Evolutionary conservation across 1,140 invertebrate species (phyloP), one percentile per base, ranked within the genome.

Genomic region (Zaprionus gabonicus): DNA sequence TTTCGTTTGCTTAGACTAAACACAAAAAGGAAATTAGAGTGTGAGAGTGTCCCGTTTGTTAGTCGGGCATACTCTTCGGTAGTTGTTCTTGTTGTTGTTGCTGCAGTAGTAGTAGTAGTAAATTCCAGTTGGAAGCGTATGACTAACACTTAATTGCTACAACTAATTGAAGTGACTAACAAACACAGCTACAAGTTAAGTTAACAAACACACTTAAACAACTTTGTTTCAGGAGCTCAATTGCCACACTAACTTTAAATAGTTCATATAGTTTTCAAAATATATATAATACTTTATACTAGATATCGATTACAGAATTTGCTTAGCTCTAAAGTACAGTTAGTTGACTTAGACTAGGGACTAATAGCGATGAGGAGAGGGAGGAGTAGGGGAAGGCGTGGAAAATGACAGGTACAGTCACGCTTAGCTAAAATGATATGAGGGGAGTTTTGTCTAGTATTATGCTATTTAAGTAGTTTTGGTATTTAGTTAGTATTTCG

Each of bases 121-220:
- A 36, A 60, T 20, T 60, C 41, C 51, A 51, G 15, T 36, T 56
- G 34, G 44, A 56, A 56, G 51, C 44, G 17, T 65, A 34, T 55
- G 5, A 7, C 65, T 53, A 56, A 31, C 34, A 28, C 44, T 28
- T 58, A 59, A 31, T 20, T 9, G 25, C 53, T 55, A 15, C 36
- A 57, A 34, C 57, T 71, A 64, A 68, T 73, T 53, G 51, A 44
- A 76, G 46, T 72, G 73, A 70, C 68, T 81, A 85, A 66, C 51
- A 85, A 81, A 85, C 71, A 75, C 76, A 76, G 68, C 67, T 81
- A 53, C 56, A 62, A 34, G 56, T 41, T 66, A 71, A 34, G 31
- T 58, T 71, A 60, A 66, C 55, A 56, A 76, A 66, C 69, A 66
- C 63, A 65, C 36, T 36, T 56, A 70, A 5, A 65, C 34, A 71